These are phyloP conservation scores for Embidobia sp. DNA, from an alignment of 2,888 invertebrate species.

Conservation along the genomic window DNA sequence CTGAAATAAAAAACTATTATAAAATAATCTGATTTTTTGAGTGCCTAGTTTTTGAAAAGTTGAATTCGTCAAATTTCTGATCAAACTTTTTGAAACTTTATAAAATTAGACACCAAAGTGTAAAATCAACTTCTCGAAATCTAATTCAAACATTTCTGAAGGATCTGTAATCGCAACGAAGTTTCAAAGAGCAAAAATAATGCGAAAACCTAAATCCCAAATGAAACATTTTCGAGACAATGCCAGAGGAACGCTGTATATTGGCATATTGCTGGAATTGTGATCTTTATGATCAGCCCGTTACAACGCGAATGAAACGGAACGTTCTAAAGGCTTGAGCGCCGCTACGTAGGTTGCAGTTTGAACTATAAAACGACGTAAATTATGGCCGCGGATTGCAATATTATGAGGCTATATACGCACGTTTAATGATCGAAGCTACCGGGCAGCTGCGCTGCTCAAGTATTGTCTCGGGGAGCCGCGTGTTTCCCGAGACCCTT, in stretches of 20 bases:
- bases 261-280: constrained; percentile 74
- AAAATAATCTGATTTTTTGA: no score
- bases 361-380: constrained; percentile 82
- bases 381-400: constrained; percentile 81
- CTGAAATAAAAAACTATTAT: no score
- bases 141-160: no score
- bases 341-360: constrained; percentile 79
- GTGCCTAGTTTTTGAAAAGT: no score
- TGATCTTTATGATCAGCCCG: constrained; percentile 78
- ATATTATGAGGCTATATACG: constrained; percentile 82
- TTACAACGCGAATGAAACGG: constrained; percentile 78
- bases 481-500: constrained; percentile 45
- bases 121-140: no score
- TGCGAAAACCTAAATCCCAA: constrained; percentile 57
- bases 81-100: no score
- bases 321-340: constrained; percentile 77
- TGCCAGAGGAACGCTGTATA: constrained; percentile 58
- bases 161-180: no score
- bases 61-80: no score
- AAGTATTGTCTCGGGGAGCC: constrained; percentile 79
- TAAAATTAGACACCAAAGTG: no score
- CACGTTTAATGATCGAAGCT: constrained; percentile 82
- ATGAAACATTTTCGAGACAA: constrained; percentile 59
- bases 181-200: no score
- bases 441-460: constrained; percentile 75